Evolutionary conservation across 2,113 vertebrate species (phyloP), one percentile per base, ranked within the genome.

Genomic region (Hymenochirus boettgeri): DNA sequence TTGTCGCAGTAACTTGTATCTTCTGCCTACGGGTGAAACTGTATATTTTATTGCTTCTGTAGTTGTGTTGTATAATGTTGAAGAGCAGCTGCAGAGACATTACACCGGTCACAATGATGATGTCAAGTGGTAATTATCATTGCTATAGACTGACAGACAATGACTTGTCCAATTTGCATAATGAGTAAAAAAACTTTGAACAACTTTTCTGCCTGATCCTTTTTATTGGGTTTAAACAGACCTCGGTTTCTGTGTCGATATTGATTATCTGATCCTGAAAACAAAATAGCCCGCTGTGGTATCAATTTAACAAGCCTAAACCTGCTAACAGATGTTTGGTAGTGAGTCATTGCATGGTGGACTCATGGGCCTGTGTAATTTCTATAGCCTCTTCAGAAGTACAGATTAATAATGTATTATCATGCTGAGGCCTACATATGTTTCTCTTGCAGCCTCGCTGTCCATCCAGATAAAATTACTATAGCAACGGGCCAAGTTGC

Each of bases 391-490:
- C 27, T 59, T 4, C n/a, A 47, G 52, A 58, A n/a, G 51, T 3
- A 9, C 6, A 13, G 19, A 11, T 66, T 37, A 58, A 50, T 66
- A 26, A 66, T 66, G 48, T 26, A 66, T 23, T 18, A 11, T 27
- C 45, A 58, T 27, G 42, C 22, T 57, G 45, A 35, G 22, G 11
- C 47, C 39, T 35, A 61, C 18, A 47, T 46, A 71, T 71, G 37
- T 62, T 72, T 65, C 24, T 77, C 63, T 70, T 76, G 35, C 48
- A 99, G 96, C 88, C 89, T 99, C 64, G 93, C 96, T 15, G 90
- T 99, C 75, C 96, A 99, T 75, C 96, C 96, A 18, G 96, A 99
- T 74, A 95, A 93, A 82, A 98, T 99, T 85, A 99, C 96, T 70
- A 96, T 99, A 84, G 96, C 96, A 76, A 99, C 96, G 10, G 96